Evolutionary conservation across 2,888 invertebrate genomes (phyloP).

Genomic region (Drosophila maculinotata): DNA sequence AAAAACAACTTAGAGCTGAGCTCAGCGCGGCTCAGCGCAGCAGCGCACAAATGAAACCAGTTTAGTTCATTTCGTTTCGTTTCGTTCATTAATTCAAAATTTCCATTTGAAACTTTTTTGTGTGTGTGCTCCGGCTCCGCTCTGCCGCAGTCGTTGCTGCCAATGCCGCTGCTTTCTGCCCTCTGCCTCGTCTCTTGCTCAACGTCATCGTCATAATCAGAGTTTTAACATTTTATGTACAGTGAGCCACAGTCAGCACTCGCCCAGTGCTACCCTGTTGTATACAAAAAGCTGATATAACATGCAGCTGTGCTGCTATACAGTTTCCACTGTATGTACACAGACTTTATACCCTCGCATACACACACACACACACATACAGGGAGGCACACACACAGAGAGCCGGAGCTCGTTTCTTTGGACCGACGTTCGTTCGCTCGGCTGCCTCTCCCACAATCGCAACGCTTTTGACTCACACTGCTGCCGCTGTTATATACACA

Average conservation of each 20-base stretch:
- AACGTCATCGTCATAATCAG: slow-evolving; percentile 77
- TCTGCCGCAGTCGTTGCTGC: slow-evolving; percentile 63
- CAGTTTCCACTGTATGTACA: slow-evolving; percentile 57
- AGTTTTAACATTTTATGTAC: slow-evolving; percentile 79
- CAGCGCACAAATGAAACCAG: slow-evolving; percentile 81
- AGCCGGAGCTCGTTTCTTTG: slow-evolving; percentile 64
- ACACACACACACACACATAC: slow-evolving; percentile 35
- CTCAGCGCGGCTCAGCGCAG: slow-evolving; percentile 66
- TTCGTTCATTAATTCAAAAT: slow-evolving; percentile 84
- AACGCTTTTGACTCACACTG: slow-evolving; percentile 72
- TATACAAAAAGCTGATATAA: slow-evolving; percentile 12
- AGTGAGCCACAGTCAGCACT: slow-evolving; percentile 59
- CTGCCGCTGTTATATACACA: slow-evolving; percentile 81
- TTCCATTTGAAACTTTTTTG: slow-evolving; percentile 83
- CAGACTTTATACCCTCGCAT: slow-evolving; percentile 58
- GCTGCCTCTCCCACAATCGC: slow-evolving; percentile 75
- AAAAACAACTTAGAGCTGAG: slow-evolving; percentile 75
- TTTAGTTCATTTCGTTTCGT: slow-evolving; percentile 82
- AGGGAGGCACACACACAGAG: slow-evolving; percentile 33
- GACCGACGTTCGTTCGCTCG: slow-evolving; percentile 49
- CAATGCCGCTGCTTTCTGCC: slow-evolving; percentile 50
- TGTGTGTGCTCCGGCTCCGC: slow-evolving; percentile 57
- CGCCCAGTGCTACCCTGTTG: slow-evolving; percentile 3
- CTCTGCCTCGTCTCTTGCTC: slow-evolving; percentile 44
- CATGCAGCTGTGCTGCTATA: not conserved